Conservation (phyloP, 2,797 vertebrate genomes). For the Oreochromis mossambicus region DNA sequence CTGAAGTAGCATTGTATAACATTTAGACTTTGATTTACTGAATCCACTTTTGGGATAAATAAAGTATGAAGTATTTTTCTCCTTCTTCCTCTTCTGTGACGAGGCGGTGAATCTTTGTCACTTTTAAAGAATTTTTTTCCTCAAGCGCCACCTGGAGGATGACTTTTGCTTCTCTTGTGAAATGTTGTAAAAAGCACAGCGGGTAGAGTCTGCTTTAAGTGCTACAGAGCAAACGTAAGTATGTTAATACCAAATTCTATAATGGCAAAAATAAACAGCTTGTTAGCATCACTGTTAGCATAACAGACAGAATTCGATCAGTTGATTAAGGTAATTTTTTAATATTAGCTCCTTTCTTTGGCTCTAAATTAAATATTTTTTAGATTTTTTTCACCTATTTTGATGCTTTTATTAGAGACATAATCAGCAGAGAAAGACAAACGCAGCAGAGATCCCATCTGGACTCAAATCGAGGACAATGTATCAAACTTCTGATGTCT, state of each 20-base stretch:
- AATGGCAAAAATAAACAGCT: background rate
- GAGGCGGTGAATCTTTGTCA: background rate
- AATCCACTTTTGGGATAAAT: background rate
- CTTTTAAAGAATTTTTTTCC: background rate
- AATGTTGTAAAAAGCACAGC: background rate
- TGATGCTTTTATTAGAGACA: background rate
- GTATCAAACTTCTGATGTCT: background rate
- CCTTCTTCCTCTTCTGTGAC: background rate
- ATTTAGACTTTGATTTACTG: background rate
- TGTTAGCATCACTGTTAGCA: background rate
- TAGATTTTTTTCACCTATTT: background rate
- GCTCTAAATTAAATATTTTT: background rate
- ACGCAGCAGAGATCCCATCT: background rate
- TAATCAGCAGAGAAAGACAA: background rate
- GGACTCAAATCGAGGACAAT: background rate
- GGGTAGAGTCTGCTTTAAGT: background rate
- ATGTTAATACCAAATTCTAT: background rate
- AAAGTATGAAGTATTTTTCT: background rate
- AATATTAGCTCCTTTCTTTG: background rate
- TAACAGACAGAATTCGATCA: background rate
- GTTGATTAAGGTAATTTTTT: background rate
- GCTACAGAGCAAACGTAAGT: background rate
- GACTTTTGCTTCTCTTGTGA: background rate
- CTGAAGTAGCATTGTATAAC: background rate
- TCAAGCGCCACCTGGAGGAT: background rate